Base-by-base conservation (phyloP, 2,797 vertebrate genomes). In the Parambassis ranga region DNA sequence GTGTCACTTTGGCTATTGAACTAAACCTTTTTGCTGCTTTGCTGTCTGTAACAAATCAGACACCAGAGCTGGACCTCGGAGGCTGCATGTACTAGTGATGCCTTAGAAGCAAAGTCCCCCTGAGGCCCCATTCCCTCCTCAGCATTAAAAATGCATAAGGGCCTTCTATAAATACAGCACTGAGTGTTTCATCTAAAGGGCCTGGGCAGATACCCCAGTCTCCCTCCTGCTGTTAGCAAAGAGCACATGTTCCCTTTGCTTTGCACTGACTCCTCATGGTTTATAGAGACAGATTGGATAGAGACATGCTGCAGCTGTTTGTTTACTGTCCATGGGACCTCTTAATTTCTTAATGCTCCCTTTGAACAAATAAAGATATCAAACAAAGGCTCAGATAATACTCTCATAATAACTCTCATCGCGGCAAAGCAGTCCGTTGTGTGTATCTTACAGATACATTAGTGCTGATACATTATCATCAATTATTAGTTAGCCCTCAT, bases 111-210 rank as follows among this genome's bases (percentile, higher is more conserved):
- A 60, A 47, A 62, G 57, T n/a, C 75, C 87, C 79, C 84, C 65
- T 8, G 81, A 78, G 85, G 72, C 79, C 28, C 39, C 65, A 69
- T 84, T 82, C 68, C 70, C 83, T 86, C 85, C 64, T 71, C 70
- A 47, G 77, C 83, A 92, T 93, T 72, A 91, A 92, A 91, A 86
- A 92, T 92, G 85, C 79, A 93, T 33, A 41, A 79, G 76, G 66
- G 14, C 15, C 52, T 85, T 89, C 90, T 91, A 93, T 91, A 92
- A 92, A 93, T 92, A 92, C 84, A 71, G 75, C 66, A 33, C 66
- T 55, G 71, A 75, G 85, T 85, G 82, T 91, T 92, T 90, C 79
- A 92, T 91, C 80, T 86, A 77, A 81, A 85, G 68, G 88, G 68
- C 77, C 82, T 39, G 72, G 62, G 46, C 70, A 64, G 65, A 87